Evolutionary conservation across 2,113 vertebrate species (phyloP).

Genomic region (Carlito syrichta): DNA sequence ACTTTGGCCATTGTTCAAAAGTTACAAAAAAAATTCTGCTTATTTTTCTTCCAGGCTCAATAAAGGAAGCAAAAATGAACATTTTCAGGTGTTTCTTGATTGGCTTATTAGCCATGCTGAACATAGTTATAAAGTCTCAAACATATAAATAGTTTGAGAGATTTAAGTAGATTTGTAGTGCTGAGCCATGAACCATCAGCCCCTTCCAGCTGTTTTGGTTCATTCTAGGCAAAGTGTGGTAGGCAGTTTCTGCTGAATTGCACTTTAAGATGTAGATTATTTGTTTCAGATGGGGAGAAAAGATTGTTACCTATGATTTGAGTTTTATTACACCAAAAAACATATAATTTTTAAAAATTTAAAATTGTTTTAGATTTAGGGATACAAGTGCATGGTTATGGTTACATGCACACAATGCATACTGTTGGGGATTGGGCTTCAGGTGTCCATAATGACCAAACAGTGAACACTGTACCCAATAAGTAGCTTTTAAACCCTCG

Average conservation of each 20-base stretch:
- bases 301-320: neutral
- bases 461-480: too few relatives aligned
- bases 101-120: neutral
- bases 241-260: neutral
- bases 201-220: neutral
- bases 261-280: neutral
- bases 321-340: neutral
- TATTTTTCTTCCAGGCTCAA: neutral
- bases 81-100: neutral
- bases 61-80: neutral
- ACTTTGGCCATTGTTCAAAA: neutral
- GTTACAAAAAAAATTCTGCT: neutral
- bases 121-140: neutral
- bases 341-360: too few relatives aligned
- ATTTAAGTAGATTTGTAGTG: neutral
- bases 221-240: neutral
- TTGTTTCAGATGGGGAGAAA: neutral
- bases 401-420: too few relatives aligned
- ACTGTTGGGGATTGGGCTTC: too few relatives aligned
- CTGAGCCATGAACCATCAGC: neutral
- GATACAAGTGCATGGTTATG: too few relatives aligned
- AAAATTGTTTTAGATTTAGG: too few relatives aligned
- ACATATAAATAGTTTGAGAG: neutral
- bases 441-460: too few relatives aligned
- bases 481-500: too few relatives aligned